These are phyloP conservation scores for Ara ararauna DNA, from an alignment of 2,797 vertebrate species.

Conservation along the genomic window DNA sequence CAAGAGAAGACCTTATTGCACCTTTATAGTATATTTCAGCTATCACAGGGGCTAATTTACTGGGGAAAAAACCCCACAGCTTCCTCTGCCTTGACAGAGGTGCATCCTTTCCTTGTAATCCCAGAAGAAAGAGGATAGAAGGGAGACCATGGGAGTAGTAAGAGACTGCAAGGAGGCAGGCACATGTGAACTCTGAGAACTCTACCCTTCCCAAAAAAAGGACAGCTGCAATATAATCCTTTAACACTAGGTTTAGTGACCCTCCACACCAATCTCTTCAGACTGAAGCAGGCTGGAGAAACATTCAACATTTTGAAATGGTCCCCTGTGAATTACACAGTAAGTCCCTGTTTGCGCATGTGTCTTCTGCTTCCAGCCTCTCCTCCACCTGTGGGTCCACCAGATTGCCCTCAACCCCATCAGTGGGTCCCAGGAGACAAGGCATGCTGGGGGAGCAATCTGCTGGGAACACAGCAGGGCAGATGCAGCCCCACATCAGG, in stretches of 20 bases:
- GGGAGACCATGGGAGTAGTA: neutral
- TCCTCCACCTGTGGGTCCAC: neutral
- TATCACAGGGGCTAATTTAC: neutral
- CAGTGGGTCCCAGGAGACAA: neutral
- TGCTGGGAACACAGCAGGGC: neutral
- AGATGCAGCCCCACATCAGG: rapidly evolving
- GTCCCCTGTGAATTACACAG: neutral
- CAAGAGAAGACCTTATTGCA: neutral
- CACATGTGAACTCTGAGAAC: neutral
- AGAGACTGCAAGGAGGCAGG: neutral
- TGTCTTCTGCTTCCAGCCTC: neutral
- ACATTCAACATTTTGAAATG: neutral
- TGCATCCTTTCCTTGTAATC: neutral
- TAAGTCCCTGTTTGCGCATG: neutral
- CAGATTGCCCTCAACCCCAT: neutral
- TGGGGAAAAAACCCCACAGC: neutral
- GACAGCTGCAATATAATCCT: conserved; percentile 31
- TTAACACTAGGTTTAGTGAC: neutral
- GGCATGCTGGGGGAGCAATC: neutral
- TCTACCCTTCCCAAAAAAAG: neutral
- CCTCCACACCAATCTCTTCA: neutral
- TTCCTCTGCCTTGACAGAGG: neutral
- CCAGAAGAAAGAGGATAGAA: neutral
- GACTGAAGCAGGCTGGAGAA: neutral
- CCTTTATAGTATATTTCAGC: neutral